Percentiles rank a stretch among this genome's conserved stretches.
Evolutionary conservation across 2,888 invertebrate genomes (phyloP).

Genomic region (Microdon myrmicae): DNA sequence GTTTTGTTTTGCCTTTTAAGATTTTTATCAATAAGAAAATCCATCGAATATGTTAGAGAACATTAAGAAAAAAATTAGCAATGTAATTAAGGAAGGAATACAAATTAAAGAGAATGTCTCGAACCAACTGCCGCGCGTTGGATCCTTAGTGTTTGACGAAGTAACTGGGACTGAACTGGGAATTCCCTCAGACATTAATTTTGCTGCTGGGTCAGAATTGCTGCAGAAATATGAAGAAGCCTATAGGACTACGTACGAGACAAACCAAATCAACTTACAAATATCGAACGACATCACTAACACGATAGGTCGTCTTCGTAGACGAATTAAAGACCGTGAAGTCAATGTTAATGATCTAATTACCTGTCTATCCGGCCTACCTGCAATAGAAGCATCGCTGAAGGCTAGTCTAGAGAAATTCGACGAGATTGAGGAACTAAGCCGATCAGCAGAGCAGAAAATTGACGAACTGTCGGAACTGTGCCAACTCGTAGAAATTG

Average conservation of each 20-base stretch:
- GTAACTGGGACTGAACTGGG: constrained; percentile 53
- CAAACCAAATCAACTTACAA: constrained; percentile 73
- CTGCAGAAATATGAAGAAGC: constrained; percentile 74
- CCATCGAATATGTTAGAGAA: constrained; percentile 67
- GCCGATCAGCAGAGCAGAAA: constrained; percentile 71
- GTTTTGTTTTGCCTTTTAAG: too few species aligned
- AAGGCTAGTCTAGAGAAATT: constrained; percentile 65
- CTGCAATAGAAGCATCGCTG: constrained; percentile 64
- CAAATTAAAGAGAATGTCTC: constrained; percentile 63
- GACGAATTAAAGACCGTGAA: constrained; percentile 55
- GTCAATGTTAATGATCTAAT: constrained; percentile 60
- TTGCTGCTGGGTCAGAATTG: constrained; percentile 73
- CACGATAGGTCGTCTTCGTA: constrained; percentile 67
- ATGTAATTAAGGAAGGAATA: constrained; percentile 68
- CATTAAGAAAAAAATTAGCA: constrained; percentile 67
- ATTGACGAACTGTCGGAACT: constrained; percentile 72
- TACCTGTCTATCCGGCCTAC: constrained; percentile 58
- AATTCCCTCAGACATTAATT: constrained; percentile 63
- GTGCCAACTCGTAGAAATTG: constrained; percentile 73
- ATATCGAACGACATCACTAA: constrained; percentile 68
- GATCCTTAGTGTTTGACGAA: constrained; percentile 45
- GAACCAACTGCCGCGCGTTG: constrained; percentile 60
- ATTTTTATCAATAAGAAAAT: too few species aligned
- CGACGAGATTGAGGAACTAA: constrained; percentile 68
- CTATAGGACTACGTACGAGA: constrained; percentile 74